Evolutionary conservation across 2,888 invertebrate genomes (phyloP).

Genomic region (Zygaena filipendulae): DNA sequence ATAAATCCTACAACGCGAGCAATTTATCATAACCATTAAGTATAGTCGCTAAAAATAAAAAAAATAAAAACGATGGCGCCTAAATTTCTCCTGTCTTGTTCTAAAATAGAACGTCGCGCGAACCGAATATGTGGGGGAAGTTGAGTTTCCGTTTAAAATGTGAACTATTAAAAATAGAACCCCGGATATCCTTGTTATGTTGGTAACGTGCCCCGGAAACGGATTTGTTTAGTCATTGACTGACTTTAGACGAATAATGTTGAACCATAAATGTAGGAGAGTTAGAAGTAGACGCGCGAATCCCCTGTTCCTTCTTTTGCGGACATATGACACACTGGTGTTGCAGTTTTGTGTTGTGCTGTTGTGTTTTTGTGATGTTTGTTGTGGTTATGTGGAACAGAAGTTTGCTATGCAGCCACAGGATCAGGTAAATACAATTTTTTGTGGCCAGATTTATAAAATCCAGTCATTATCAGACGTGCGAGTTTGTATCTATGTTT

Average conservation of each 20-base stretch:
- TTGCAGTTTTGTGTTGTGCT: slow-evolving; percentile 23
- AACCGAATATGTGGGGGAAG: slow-evolving; percentile 29
- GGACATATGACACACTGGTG: slow-evolving; percentile 32
- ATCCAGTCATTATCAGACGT: too few species aligned
- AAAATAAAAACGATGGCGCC: slow-evolving; percentile 55
- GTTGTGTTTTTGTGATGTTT: slow-evolving; percentile 32
- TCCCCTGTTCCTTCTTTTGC: slow-evolving; percentile 46
- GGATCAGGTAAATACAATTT: slow-evolving; percentile 76
- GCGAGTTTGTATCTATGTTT: too few species aligned
- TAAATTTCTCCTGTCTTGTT: slow-evolving; percentile 22
- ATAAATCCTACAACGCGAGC: slow-evolving; percentile 18
- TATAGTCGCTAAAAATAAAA: too few species aligned
- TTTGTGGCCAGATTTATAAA: too few species aligned
- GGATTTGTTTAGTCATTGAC: slow-evolving; percentile 12
- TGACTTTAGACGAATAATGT: slow-evolving; percentile 28
- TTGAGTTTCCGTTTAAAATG: slow-evolving; percentile 42
- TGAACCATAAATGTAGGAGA: slow-evolving; percentile 31
- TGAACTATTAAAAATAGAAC: slow-evolving; percentile 37
- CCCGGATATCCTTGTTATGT: slow-evolving; percentile 39
- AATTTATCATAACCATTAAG: slow-evolving; percentile 29
- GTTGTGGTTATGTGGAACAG: slow-evolving; percentile 70
- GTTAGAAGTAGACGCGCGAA: slow-evolving; percentile 46
- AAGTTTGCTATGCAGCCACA: slow-evolving; percentile 93
- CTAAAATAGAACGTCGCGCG: slow-evolving; percentile 30
- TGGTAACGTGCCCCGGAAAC: slow-evolving; percentile 21